phyloP scores from a whole-genome alignment of 2,797 vertebrate genomes.

The Glossophaga mutica region DNA sequence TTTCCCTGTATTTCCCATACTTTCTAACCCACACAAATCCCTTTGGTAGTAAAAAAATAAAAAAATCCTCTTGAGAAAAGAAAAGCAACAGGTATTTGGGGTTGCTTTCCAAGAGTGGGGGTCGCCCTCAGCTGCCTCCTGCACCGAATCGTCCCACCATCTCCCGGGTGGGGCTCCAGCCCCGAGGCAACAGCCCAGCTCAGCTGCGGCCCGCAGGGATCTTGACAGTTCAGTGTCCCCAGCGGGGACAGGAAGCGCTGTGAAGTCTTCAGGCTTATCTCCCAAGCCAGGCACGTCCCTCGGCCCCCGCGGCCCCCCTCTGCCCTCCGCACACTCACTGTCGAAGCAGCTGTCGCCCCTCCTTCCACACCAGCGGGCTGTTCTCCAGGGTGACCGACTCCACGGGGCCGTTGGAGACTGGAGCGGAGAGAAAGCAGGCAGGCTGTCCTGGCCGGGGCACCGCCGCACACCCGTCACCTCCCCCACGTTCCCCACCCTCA shows the following conservation, averaged over 20 bases:
- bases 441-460: neutral
- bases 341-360: conserved; percentile 92
- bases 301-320: rapidly evolving
- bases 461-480: neutral
- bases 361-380: conserved; percentile 93
- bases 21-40: neutral
- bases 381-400: conserved; percentile 87
- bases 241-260: neutral
- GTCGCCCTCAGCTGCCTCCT: neutral
- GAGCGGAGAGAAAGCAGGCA: neutral
- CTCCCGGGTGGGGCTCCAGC: neutral
- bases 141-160: too few species aligned
- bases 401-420: conserved; percentile 90
- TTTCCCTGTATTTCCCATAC: neutral
- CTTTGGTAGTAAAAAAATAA: neutral
- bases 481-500: neutral
- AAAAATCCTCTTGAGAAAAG: neutral
- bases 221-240: neutral
- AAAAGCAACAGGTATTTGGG: neutral
- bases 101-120: neutral
- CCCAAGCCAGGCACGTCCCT: neutral
- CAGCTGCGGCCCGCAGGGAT: neutral
- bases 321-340: conserved; percentile 84
- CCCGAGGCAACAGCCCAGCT: neutral
- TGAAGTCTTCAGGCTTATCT: neutral